A percentile compares a stretch with the other conserved stretches of the same genome.
Conservation (phyloP, 1,140 invertebrate genomes). For the Lepidurus packardi region DNA sequence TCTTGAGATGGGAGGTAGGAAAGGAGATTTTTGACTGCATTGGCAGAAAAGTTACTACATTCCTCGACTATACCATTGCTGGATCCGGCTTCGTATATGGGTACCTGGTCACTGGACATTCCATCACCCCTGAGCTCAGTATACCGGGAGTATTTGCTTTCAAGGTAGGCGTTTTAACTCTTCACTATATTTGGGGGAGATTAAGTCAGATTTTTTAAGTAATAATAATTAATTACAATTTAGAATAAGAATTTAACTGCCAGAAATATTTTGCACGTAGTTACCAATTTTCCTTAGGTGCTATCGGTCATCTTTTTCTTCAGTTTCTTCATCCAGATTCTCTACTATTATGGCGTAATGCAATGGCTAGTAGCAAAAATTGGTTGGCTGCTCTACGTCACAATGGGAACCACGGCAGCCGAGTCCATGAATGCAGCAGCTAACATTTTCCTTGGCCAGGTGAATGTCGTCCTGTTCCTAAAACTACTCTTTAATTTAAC, state of each 20-base stretch:
- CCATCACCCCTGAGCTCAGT: conserved; percentile 5
- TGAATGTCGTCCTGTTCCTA: neutral
- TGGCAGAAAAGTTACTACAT: conserved; percentile 48
- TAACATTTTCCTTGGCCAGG: conserved; percentile 51
- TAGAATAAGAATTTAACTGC: too few species aligned
- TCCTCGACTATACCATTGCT: conserved; percentile 50
- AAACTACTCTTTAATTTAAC: neutral
- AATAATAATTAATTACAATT: too few species aligned
- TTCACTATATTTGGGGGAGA: neutral
- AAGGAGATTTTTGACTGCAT: conserved; percentile 48
- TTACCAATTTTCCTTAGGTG: conserved; percentile 37
- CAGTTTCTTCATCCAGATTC: conserved; percentile 47
- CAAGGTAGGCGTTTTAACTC: conserved; percentile 54
- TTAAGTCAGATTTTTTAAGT: conserved; percentile 13
- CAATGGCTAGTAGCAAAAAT: conserved; percentile 48
- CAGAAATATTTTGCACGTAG: too few species aligned
- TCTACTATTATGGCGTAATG: conserved; percentile 52
- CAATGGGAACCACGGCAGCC: conserved; percentile 51
- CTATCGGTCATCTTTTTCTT: conserved; percentile 50
- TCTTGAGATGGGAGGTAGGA: conserved; percentile 49
- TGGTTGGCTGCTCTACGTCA: conserved; percentile 47
- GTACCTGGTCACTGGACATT: conserved; percentile 40
- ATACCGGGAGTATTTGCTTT: conserved; percentile 64
- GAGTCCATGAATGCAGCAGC: conserved; percentile 52
- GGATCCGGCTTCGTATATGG: conserved; percentile 55